Evolutionary conservation across 2,113 vertebrate species (phyloP).

Genomic region (Tretioscincus oriximinensis): DNA sequence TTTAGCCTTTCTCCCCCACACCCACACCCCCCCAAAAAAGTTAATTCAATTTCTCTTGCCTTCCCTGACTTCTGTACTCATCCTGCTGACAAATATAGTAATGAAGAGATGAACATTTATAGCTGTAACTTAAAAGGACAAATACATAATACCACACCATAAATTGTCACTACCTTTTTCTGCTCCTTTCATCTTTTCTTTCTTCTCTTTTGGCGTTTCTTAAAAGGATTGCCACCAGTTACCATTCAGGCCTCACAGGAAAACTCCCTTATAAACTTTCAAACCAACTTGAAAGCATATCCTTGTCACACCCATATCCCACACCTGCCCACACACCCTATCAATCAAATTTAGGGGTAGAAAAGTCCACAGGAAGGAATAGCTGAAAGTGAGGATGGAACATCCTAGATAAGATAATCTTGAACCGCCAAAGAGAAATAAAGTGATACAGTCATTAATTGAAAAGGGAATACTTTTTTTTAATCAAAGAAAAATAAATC

Average conservation of each 20-base stretch:
- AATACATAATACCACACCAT: not conserved
- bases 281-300: conserved; percentile 10
- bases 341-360: not conserved
- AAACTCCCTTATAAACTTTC: conserved; percentile 26
- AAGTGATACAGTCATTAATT: not conserved
- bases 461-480: not conserved
- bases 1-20: not conserved
- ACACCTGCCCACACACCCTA: not conserved
- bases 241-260: conserved; percentile 7
- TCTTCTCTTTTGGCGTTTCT: conserved; percentile 19
- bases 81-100: not conserved
- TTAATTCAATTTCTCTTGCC: not conserved
- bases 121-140: not conserved
- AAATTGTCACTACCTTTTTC: conserved; percentile 16
- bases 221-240: conserved; percentile 17
- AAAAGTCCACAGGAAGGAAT: conserved; percentile 14
- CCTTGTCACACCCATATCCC: not conserved
- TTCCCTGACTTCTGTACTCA: not conserved
- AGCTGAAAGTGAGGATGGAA: conserved; percentile 25
- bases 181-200: conserved; percentile 14
- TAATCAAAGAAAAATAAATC: not conserved
- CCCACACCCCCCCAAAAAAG: not conserved
- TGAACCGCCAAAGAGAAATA: not conserved
- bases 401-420: not conserved
- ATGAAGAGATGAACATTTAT: conserved; percentile 4